Percentiles rank a stretch among this genome's conserved stretches.
These are phyloP conservation scores for Seira musarum DNA, from an alignment of 2,888 invertebrate genomes.

Conservation along the genomic window DNA sequence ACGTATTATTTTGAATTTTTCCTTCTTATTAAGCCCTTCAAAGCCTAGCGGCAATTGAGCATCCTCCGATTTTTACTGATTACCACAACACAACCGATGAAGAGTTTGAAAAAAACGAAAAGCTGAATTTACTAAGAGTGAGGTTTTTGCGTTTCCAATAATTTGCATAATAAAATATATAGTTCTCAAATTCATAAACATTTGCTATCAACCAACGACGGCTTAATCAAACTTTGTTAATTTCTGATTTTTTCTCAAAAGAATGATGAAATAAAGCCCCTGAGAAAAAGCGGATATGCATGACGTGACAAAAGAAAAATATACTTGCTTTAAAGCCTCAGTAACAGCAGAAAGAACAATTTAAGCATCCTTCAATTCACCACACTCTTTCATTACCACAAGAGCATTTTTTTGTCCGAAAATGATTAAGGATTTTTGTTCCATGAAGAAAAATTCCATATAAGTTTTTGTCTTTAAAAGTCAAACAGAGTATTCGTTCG, in stretches of 20 bases:
- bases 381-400: too few relatives aligned
- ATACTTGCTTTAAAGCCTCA: too few relatives aligned
- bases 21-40: slow-evolving; percentile 22
- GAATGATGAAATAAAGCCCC: background rate
- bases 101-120: background rate
- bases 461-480: too few relatives aligned
- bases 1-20: slow-evolving; percentile 1
- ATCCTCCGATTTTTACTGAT: background rate
- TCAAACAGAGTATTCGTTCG: too few relatives aligned
- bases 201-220: background rate
- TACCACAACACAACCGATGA: background rate
- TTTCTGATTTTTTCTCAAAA: background rate
- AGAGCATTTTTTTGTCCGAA: too few relatives aligned
- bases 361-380: too few relatives aligned
- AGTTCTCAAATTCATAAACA: too few relatives aligned
- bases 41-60: slow-evolving; percentile 19
- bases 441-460: too few relatives aligned
- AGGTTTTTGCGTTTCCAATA: background rate
- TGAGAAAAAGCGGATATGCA: background rate
- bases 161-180: too few relatives aligned
- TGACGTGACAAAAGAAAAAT: background rate
- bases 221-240: slow-evolving; percentile 4
- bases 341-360: too few relatives aligned
- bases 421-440: too few relatives aligned
- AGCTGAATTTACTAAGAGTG: too few relatives aligned